These are phyloP conservation scores for Sebastes iracundus DNA, from an alignment of 2,797 vertebrate species.

Conservation along the genomic window DNA sequence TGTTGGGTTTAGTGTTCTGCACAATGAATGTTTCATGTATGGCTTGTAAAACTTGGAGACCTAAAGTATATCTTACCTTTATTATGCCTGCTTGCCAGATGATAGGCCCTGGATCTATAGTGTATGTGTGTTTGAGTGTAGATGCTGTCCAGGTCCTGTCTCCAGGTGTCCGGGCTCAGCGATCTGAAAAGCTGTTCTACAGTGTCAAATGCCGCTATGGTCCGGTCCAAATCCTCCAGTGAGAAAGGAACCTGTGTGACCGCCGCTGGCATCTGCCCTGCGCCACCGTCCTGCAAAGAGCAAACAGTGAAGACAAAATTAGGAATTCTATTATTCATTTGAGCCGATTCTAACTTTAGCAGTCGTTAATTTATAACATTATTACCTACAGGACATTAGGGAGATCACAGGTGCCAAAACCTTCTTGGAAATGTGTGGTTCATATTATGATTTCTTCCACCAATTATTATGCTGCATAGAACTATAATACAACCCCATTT, in stretches of 20 bases:
- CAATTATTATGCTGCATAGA: background rate
- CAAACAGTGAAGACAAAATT: background rate
- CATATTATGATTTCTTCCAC: background rate
- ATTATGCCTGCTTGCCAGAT: slow-evolving; percentile 86
- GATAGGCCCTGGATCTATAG: slow-evolving; percentile 88
- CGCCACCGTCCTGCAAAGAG: slow-evolving; percentile 46
- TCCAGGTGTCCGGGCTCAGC: slow-evolving; percentile 93
- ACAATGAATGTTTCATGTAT: background rate
- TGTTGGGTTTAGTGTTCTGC: background rate
- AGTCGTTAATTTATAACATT: background rate
- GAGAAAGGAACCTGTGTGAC: slow-evolving; percentile 87
- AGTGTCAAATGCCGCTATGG: slow-evolving; percentile 91
- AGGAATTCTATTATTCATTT: background rate
- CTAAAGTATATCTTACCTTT: slow-evolving; percentile 85
- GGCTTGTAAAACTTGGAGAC: background rate
- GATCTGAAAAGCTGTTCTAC: slow-evolving; percentile 92
- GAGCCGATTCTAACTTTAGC: background rate
- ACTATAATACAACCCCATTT: background rate
- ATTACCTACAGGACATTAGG: background rate
- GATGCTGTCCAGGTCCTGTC: slow-evolving; percentile 91
- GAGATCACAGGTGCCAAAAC: background rate
- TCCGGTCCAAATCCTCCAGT: slow-evolving; percentile 88
- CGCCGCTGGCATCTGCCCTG: slow-evolving; percentile 54
- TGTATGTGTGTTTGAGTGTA: slow-evolving; percentile 86
- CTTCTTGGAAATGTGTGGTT: background rate